Conservation (phyloP, 2,888 invertebrate species). For the Agelastica alni region DNA sequence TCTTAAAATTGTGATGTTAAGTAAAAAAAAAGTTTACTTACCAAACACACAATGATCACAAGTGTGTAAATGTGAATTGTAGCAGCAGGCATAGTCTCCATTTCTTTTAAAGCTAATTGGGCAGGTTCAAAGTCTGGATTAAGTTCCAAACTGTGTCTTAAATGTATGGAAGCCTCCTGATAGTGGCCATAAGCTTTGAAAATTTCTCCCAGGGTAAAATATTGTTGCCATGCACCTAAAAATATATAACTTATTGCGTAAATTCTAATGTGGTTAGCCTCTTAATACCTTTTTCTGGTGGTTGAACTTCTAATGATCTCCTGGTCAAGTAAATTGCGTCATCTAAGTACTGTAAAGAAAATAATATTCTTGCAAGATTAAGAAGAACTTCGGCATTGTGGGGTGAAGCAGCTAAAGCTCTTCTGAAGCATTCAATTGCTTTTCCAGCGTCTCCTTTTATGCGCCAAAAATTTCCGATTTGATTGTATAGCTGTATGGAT, state of each 20-base stretch:
- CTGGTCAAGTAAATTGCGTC: slow-evolving; percentile 87
- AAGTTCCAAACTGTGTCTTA: slow-evolving; percentile 80
- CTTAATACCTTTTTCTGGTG: slow-evolving; percentile 68
- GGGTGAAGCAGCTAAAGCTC: slow-evolving; percentile 82
- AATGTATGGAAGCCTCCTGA: slow-evolving; percentile 83
- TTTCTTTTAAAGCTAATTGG: slow-evolving; percentile 75
- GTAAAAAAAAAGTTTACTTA: slow-evolving; percentile 53
- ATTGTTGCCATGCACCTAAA: slow-evolving; percentile 83
- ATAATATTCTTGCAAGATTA: slow-evolving; percentile 81
- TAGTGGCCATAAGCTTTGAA: slow-evolving; percentile 90
- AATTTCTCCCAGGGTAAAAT: slow-evolving; percentile 89
- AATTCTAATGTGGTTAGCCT: no score
- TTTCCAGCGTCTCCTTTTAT: slow-evolving; percentile 85
- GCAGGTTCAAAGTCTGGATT: slow-evolving; percentile 87
- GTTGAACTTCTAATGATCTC: slow-evolving; percentile 81
- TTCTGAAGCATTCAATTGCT: slow-evolving; percentile 87
- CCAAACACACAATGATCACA: slow-evolving; percentile 85
- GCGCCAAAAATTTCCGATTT: slow-evolving; percentile 91
- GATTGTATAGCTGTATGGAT: slow-evolving; percentile 83
- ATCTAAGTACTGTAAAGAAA: slow-evolving; percentile 85
- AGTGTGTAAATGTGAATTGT: slow-evolving; percentile 84
- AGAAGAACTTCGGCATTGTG: slow-evolving; percentile 85
- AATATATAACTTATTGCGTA: no score
- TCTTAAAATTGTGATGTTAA: background rate
- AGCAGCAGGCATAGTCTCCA: slow-evolving; percentile 79